Conservation (phyloP, 2,113 vertebrate species). For the Silurus meridionalis region DNA sequence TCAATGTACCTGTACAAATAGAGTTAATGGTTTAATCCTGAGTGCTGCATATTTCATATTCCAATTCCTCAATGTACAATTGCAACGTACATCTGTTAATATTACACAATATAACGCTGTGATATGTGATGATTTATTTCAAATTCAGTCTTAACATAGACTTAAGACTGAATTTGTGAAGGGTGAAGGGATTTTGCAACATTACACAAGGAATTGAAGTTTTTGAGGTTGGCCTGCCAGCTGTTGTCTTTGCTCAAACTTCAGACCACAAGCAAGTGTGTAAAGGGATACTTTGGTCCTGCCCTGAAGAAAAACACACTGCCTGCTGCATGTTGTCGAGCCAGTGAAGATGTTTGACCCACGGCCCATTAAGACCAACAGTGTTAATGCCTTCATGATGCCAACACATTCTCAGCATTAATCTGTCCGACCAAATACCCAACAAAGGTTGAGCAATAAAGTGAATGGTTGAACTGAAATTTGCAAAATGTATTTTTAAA, state of each 20-base stretch:
- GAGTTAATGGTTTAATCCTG: neutral
- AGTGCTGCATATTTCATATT: neutral
- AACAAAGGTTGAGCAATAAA: neutral
- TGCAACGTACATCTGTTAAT: neutral
- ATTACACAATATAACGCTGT: neutral
- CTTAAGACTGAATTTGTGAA: too few relatives aligned
- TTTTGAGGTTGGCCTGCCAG: constrained; percentile 51
- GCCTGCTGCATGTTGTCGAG: constrained; percentile 38
- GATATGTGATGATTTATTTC: neutral
- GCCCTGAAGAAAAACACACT: constrained; percentile 34
- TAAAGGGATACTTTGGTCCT: constrained; percentile 21
- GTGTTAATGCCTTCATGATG: constrained; percentile 18
- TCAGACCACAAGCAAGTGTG: constrained; percentile 17
- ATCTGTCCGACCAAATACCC: neutral
- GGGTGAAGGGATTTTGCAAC: neutral
- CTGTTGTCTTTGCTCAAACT: constrained; percentile 59
- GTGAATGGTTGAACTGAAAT: neutral
- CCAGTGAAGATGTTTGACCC: constrained; percentile 60
- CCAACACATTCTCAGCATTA: constrained; percentile 15
- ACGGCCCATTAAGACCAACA: constrained; percentile 44
- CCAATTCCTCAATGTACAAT: too few relatives aligned
- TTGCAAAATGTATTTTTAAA: neutral
- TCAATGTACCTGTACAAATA: neutral
- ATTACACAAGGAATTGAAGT: neutral
- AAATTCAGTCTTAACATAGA: neutral